Evolutionary conservation across 2,113 vertebrate genomes (phyloP).

Genomic region (Clarias macrocephalus): DNA sequence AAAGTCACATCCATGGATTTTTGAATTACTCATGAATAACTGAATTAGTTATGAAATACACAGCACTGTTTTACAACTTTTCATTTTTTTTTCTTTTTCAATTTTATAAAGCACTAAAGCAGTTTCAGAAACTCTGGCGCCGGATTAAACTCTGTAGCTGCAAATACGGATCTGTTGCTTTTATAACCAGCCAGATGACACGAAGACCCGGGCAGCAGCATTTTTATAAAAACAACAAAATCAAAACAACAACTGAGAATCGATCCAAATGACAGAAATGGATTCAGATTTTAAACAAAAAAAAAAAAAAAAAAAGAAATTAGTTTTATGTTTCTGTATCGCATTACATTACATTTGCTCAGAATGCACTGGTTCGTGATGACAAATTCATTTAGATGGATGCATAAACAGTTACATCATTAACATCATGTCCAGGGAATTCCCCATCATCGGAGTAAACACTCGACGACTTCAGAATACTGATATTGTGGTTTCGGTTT

Average conservation of each 20-base stretch:
- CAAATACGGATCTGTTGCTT: too few species aligned
- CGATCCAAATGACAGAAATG: constrained; percentile 8
- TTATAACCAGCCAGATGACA: not conserved
- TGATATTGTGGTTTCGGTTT: not conserved
- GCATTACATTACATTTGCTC: not conserved
- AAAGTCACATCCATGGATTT: not conserved
- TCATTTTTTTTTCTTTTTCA: not conserved
- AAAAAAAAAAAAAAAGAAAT: too few species aligned
- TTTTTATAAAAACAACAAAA: not conserved
- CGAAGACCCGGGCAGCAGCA: not conserved
- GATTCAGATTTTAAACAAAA: not conserved
- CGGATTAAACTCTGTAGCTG: not conserved
- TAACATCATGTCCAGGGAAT: constrained; percentile 5
- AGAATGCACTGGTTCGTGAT: not conserved
- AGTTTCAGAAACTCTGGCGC: not conserved
- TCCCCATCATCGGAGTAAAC: not conserved
- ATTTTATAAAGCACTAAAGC: not conserved
- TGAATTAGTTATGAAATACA: not conserved
- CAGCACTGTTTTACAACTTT: not conserved
- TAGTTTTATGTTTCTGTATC: not conserved
- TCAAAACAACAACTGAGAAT: constrained; percentile 6
- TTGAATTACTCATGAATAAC: not conserved
- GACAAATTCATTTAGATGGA: not conserved
- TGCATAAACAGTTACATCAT: not conserved
- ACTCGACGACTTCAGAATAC: not conserved